Evolutionary conservation across 2,113 vertebrate species (phyloP).

Genomic region (Cyanistes caeruleus): DNA sequence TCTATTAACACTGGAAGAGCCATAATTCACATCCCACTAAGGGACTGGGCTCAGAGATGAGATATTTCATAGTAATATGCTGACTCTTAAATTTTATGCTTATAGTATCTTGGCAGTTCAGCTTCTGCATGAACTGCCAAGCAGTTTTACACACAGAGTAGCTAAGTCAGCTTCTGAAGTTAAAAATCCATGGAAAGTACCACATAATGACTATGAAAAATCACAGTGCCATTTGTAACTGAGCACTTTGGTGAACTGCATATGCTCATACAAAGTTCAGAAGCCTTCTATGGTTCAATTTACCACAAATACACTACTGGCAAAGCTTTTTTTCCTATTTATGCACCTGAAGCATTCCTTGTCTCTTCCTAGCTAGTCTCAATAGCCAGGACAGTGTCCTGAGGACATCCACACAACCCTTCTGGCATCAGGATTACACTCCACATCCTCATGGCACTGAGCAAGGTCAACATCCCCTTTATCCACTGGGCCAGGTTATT

Average conservation of each 20-base stretch:
- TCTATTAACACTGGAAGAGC: background rate
- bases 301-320: accelerated
- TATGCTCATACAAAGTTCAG: background rate
- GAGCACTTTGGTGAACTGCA: background rate
- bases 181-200: background rate
- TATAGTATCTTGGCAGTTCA: background rate
- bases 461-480: background rate
- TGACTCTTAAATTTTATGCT: background rate
- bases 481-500: background rate
- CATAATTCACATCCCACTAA: background rate
- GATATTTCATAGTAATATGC: background rate
- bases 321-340: background rate
- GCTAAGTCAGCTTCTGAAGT: background rate
- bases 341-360: background rate
- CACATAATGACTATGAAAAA: background rate
- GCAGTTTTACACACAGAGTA: background rate
- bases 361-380: background rate
- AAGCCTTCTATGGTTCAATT: background rate
- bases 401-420: background rate
- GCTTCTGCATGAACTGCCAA: background rate
- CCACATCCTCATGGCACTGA: background rate
- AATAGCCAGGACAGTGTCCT: background rate
- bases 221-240: background rate
- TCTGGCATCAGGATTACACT: background rate
- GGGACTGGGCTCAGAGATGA: background rate